Evolutionary conservation across 23 tunicate genomes (phyloP).

Genomic region (Styela clava): DNA sequence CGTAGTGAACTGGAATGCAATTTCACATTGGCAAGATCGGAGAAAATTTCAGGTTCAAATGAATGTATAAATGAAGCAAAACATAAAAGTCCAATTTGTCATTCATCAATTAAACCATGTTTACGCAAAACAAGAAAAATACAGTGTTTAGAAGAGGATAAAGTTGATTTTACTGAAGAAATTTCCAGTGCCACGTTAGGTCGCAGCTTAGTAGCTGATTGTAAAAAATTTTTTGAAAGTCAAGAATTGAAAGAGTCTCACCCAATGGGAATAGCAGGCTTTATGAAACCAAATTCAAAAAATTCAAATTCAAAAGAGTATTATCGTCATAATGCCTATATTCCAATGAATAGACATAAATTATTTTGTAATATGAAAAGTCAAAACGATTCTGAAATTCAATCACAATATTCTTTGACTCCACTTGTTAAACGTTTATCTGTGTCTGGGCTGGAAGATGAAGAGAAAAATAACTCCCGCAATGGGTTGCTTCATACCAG

Average conservation of each 20-base stretch:
- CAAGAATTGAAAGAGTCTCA: neutral
- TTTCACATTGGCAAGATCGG: constrained; percentile 63
- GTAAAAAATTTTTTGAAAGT: neutral
- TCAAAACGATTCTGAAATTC: neutral
- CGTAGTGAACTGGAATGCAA: constrained; percentile 89
- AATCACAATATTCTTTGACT: neutral
- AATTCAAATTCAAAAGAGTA: neutral
- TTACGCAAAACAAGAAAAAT: neutral
- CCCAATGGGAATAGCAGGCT: constrained; percentile 2
- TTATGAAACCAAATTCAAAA: neutral
- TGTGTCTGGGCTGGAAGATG: constrained; percentile 4
- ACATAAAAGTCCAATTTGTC: constrained; percentile 9
- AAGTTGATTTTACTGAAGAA: neutral
- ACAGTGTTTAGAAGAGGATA: neutral
- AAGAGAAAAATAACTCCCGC: neutral
- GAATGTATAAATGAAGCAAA: constrained; percentile 7
- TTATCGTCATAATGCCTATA: neutral
- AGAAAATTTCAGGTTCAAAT: neutral
- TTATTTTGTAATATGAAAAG: neutral
- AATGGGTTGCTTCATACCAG: neutral
- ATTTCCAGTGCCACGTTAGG: neutral
- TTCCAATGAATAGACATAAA: neutral
- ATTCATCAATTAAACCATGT: neutral
- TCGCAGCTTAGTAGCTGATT: neutral
- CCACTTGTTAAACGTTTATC: constrained; percentile 23